Evolutionary conservation across 2,797 vertebrate genomes (phyloP).

Genomic region (Galaxias olidus): DNA sequence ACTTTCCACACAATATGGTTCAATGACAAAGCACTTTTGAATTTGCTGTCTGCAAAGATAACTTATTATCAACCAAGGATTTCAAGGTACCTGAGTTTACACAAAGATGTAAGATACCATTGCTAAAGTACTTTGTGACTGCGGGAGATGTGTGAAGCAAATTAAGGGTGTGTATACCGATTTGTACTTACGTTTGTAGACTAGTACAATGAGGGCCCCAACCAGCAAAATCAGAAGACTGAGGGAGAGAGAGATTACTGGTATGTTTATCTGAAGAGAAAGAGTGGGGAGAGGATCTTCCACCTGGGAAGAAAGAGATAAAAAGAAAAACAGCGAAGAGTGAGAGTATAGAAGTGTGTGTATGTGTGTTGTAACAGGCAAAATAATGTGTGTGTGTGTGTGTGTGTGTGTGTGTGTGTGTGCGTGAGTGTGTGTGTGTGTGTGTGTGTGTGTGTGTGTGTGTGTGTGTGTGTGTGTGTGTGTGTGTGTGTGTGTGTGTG

Average conservation of each 20-base stretch:
- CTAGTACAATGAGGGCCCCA: slow-evolving; percentile 56
- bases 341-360: neutral
- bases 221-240: slow-evolving; percentile 57
- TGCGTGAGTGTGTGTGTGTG: neutral
- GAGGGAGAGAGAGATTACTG: slow-evolving; percentile 71
- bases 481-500: too few relatives aligned
- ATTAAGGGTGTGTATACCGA: too few relatives aligned
- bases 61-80: too few relatives aligned
- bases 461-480: neutral
- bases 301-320: slow-evolving; percentile 51
- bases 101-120: too few relatives aligned
- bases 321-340: neutral
- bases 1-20: too few relatives aligned
- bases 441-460: neutral
- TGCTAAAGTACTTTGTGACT: neutral
- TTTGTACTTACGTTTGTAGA: slow-evolving; percentile 67
- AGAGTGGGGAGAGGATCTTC: slow-evolving; percentile 63
- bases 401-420: slow-evolving; percentile 1
- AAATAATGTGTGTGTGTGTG: neutral
- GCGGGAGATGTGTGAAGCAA: too few relatives aligned
- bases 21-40: too few relatives aligned
- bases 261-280: slow-evolving; percentile 72
- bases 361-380: neutral
- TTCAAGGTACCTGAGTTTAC: too few relatives aligned
- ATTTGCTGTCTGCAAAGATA: too few relatives aligned